These are phyloP conservation scores for Marmota flaviventris DNA, from an alignment of 2,113 vertebrate species.

Conservation along the genomic window DNA sequence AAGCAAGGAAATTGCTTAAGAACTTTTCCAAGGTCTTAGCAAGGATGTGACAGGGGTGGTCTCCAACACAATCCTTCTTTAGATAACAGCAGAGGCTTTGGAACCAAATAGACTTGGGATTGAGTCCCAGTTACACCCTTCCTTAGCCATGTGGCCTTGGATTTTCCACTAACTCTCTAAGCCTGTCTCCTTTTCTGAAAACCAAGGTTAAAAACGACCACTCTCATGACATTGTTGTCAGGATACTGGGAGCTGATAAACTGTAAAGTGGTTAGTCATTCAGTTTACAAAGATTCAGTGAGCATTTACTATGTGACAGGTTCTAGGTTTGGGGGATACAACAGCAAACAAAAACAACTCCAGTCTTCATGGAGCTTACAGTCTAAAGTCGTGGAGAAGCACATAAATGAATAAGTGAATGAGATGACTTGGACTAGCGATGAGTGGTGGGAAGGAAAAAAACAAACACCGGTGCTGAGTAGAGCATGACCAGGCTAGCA, in stretches of 20 bases:
- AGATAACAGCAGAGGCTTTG: background rate
- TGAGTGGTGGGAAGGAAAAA: background rate
- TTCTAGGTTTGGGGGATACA: background rate
- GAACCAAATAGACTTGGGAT: background rate
- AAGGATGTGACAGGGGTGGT: background rate
- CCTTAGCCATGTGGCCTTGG: background rate
- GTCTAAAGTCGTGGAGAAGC: background rate
- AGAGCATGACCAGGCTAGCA: background rate
- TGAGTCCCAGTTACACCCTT: background rate
- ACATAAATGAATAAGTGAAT: background rate
- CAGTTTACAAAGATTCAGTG: background rate
- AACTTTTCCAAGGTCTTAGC: background rate
- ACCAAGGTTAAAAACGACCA: background rate
- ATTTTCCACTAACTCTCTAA: background rate
- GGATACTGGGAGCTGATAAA: background rate
- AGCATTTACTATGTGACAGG: background rate
- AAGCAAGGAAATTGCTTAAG: constrained; percentile 26
- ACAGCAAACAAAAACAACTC: background rate
- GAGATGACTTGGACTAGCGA: background rate
- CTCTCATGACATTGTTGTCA: background rate
- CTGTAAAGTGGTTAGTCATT: background rate
- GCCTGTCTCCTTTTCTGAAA: constrained; percentile 44
- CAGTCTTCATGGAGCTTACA: background rate
- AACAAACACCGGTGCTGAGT: background rate
- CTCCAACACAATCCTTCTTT: constrained; percentile 1